Percentiles rank a stretch among this genome's conserved stretches.
Conservation (phyloP, 2,888 invertebrate genomes). For the Ochropleura plecta region DNA sequence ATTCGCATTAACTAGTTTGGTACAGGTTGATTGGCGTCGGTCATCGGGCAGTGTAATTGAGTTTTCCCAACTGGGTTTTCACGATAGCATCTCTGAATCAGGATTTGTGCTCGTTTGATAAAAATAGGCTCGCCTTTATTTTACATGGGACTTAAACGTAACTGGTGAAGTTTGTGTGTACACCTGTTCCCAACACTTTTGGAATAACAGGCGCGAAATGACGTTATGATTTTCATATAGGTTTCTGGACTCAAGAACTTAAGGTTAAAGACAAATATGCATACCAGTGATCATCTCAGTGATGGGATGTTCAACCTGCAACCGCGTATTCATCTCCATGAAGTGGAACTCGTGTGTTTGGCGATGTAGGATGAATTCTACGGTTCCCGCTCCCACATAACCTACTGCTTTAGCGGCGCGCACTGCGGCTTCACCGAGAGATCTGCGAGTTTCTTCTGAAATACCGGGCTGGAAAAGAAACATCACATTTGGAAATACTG, state of each 20-base stretch:
- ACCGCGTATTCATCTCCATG: slow-evolving; percentile 99
- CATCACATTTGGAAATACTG: not conserved
- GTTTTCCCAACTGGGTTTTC: too few relatives aligned
- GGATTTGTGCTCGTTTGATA: too few relatives aligned
- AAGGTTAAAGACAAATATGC: not conserved
- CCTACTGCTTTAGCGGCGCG: slow-evolving; percentile 98
- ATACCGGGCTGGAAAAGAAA: slow-evolving; percentile 93
- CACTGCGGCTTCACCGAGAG: slow-evolving; percentile 97
- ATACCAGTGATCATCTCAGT: slow-evolving; percentile 98
- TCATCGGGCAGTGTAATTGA: too few relatives aligned
- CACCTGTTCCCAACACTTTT: too few relatives aligned
- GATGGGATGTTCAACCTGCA: slow-evolving; percentile 99
- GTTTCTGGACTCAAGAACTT: not conserved
- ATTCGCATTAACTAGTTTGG: too few relatives aligned
- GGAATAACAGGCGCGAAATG: not conserved
- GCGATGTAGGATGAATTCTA: slow-evolving; percentile 98
- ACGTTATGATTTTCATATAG: not conserved
- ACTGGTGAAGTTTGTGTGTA: too few relatives aligned
- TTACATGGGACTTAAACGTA: too few relatives aligned
- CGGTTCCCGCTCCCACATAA: slow-evolving; percentile 99
- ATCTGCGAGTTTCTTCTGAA: slow-evolving; percentile 93
- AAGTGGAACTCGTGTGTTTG: slow-evolving; percentile 97
- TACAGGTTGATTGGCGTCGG: too few relatives aligned
- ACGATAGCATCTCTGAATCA: too few relatives aligned
- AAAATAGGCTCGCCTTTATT: too few relatives aligned